Percentiles rank a stretch among this genome's conserved stretches.
phyloP scores from a whole-genome alignment of 2,113 vertebrate genomes.

The Motacilla tschutschensis region DNA sequence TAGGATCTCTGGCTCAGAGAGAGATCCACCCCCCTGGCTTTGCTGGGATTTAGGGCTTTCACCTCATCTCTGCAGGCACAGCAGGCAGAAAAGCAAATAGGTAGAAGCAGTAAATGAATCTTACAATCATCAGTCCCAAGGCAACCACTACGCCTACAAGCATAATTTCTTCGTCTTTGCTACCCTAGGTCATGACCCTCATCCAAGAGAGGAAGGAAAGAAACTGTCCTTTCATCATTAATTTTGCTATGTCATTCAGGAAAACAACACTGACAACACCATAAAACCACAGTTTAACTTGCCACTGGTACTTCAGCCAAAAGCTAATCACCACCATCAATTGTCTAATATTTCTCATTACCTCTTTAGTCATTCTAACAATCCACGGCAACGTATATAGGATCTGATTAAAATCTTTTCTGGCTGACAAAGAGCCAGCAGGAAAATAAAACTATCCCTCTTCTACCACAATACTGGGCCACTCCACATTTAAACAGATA shows the following conservation, averaged over 20 bases:
- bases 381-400: neutral
- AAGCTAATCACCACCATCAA: conserved; percentile 47
- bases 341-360: conserved; percentile 51
- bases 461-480: neutral
- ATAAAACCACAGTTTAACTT: conserved; percentile 47
- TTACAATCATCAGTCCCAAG: conserved; percentile 39
- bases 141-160: conserved; percentile 48
- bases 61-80: neutral
- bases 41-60: neutral
- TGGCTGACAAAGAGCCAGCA: neutral
- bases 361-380: conserved; percentile 28
- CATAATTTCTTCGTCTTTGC: conserved; percentile 36
- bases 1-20: neutral
- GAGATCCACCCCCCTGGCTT: neutral
- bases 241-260: conserved; percentile 28
- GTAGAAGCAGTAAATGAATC: conserved; percentile 17
- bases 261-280: conserved; percentile 40
- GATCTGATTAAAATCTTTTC: conserved; percentile 33
- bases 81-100: neutral
- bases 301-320: conserved; percentile 35
- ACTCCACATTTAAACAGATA: neutral
- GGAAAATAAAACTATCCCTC: neutral
- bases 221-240: conserved; percentile 58
- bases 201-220: conserved; percentile 44
- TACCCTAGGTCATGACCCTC: conserved; percentile 45